Conservation (phyloP, 1,140 invertebrate genomes). For the Zeugodacus cucurbitae region DNA sequence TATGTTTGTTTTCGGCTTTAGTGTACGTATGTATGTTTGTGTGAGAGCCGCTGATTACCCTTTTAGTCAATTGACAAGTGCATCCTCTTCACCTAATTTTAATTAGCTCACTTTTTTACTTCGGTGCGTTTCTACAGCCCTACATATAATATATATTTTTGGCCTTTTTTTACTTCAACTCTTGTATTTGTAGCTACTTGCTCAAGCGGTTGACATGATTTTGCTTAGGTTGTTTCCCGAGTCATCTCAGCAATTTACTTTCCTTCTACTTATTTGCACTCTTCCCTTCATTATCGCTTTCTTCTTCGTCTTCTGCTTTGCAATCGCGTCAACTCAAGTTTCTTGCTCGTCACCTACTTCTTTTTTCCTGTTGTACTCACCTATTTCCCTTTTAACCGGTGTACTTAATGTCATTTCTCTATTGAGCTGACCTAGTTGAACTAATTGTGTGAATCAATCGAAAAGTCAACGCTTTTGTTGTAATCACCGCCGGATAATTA, state of each 20-base stretch:
- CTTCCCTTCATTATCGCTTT: too few species aligned
- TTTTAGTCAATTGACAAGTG: not conserved
- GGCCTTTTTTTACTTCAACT: not conserved
- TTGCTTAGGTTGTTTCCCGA: too few species aligned
- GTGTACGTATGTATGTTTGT: not conserved
- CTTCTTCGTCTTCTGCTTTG: too few species aligned
- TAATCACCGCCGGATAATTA: not conserved
- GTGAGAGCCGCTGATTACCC: not conserved
- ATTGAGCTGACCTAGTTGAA: too few species aligned
- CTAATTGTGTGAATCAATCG: too few species aligned
- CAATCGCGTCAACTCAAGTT: too few species aligned
- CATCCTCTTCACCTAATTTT: not conserved
- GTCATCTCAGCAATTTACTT: too few species aligned
- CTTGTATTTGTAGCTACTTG: not conserved
- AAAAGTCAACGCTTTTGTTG: not conserved
- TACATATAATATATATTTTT: not conserved
- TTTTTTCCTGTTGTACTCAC: too few species aligned
- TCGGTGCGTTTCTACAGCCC: not conserved
- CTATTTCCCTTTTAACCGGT: too few species aligned
- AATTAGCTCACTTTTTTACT: not conserved
- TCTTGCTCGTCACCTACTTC: too few species aligned
- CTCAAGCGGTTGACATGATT: not conserved
- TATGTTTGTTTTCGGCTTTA: not conserved
- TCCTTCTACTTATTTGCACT: too few species aligned
- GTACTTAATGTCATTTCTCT: too few species aligned